These are phyloP conservation scores for Plectrocnemia conspersa DNA, from an alignment of 1,140 invertebrate genomes.

Conservation along the genomic window DNA sequence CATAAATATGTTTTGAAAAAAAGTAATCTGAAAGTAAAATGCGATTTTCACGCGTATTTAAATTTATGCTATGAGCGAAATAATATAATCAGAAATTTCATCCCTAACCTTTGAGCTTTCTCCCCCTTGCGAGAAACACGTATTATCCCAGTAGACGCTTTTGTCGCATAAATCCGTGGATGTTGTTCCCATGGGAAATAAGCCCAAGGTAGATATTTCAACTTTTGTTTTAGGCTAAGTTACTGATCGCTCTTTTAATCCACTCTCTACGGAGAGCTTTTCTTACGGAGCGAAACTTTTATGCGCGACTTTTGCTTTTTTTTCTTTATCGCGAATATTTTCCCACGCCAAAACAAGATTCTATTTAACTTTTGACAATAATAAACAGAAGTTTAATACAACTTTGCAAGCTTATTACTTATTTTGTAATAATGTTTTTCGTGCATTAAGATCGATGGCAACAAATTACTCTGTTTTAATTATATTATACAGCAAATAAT, in stretches of 20 bases:
- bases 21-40: slow-evolving; percentile 23
- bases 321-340: neutral
- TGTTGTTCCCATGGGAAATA: slow-evolving; percentile 19
- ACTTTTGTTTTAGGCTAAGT: slow-evolving; percentile 10
- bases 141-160: neutral
- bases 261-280: slow-evolving; percentile 1
- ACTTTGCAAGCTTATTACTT: no score
- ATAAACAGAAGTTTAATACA: no score
- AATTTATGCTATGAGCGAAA: slow-evolving; percentile 15
- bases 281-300: neutral
- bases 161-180: slow-evolving; percentile 3
- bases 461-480: no score
- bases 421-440: no score
- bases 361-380: no score
- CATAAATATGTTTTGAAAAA: slow-evolving; percentile 2
- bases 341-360: neutral
- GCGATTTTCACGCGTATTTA: slow-evolving; percentile 10
- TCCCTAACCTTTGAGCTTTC: neutral
- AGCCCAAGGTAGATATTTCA: neutral
- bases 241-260: slow-evolving; percentile 10
- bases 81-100: no score
- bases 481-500: no score
- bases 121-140: neutral
- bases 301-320: neutral
- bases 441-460: no score